phyloP scores from a whole-genome alignment of 2,888 invertebrate genomes.

The Candidula unifasciata region DNA sequence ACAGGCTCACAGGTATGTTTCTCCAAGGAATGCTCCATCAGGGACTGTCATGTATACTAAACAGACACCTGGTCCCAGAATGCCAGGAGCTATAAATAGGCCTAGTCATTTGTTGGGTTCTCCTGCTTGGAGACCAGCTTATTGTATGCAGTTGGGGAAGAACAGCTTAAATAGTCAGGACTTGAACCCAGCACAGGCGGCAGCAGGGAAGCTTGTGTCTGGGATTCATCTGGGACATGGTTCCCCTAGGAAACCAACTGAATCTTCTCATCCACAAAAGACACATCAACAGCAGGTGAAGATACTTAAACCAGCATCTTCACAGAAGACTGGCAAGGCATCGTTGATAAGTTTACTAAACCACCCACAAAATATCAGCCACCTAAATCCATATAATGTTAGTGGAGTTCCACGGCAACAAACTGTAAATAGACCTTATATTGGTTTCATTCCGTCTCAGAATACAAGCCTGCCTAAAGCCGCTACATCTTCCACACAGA shows the following conservation, averaged over 20 bases:
- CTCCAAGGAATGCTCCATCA: not conserved
- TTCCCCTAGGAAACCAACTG: not conserved
- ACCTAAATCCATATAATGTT: not conserved
- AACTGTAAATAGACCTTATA: not conserved
- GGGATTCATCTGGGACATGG: not conserved
- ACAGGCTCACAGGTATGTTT: not conserved
- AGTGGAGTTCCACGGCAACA: not conserved
- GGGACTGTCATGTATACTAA: no score
- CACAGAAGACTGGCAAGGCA: not conserved
- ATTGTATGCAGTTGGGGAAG: not conserved
- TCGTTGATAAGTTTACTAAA: not conserved
- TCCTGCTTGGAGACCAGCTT: not conserved
- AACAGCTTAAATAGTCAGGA: not conserved
- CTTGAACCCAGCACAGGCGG: not conserved
- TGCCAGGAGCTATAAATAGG: not conserved
- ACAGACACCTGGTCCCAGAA: not conserved
- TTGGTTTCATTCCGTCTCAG: not conserved
- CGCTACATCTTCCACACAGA: not conserved
- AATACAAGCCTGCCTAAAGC: not conserved
- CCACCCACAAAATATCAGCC: not conserved
- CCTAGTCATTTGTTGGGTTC: no score
- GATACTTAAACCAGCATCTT: not conserved
- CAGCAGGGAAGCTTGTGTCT: not conserved
- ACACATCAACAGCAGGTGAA: not conserved
- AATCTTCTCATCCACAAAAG: not conserved